phyloP scores from a whole-genome alignment of 2,888 invertebrate genomes.

The Beris chalybata region DNA sequence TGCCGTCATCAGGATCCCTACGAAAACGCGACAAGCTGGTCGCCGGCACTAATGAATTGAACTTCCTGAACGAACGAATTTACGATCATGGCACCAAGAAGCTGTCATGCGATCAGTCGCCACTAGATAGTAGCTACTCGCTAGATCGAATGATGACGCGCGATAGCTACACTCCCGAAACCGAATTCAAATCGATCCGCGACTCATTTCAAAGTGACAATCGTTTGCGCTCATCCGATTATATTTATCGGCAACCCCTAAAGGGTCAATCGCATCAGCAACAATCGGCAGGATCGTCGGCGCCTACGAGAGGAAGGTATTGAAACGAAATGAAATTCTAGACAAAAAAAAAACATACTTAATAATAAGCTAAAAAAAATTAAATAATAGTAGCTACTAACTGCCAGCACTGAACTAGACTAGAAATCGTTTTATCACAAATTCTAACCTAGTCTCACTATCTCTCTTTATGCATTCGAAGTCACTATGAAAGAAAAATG shows the following conservation, averaged over 20 bases:
- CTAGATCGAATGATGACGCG: constrained; percentile 44
- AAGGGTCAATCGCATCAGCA: constrained; percentile 9
- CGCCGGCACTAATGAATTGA: constrained; percentile 52
- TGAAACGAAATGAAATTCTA: constrained; percentile 41
- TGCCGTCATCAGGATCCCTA: constrained; percentile 41
- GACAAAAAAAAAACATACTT: constrained; percentile 11
- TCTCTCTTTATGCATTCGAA: constrained; percentile 26
- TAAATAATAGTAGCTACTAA: constrained; percentile 16
- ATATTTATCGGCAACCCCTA: constrained; percentile 46
- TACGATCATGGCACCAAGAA: constrained; percentile 48
- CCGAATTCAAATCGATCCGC: constrained; percentile 41
- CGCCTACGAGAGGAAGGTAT: constrained; percentile 50
- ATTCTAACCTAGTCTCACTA: constrained; percentile 35
- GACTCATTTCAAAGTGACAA: constrained; percentile 38
- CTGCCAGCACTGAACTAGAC: constrained; percentile 35
- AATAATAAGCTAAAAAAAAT: constrained; percentile 20
- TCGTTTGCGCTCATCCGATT: constrained; percentile 37
- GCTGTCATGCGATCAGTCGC: constrained; percentile 41
- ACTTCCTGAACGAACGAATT: constrained; percentile 52
- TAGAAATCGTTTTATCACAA: constrained; percentile 4
- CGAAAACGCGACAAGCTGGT: constrained; percentile 53
- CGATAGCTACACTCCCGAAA: constrained; percentile 44
- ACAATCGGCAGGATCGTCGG: constrained; percentile 30
- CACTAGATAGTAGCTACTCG: constrained; percentile 48
- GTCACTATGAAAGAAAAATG: constrained; percentile 14